Evolutionary conservation across 1,140 invertebrate genomes (phyloP), one percentile per base, ranked within the genome.

Genomic region (Drosophila tsacasi): DNA sequence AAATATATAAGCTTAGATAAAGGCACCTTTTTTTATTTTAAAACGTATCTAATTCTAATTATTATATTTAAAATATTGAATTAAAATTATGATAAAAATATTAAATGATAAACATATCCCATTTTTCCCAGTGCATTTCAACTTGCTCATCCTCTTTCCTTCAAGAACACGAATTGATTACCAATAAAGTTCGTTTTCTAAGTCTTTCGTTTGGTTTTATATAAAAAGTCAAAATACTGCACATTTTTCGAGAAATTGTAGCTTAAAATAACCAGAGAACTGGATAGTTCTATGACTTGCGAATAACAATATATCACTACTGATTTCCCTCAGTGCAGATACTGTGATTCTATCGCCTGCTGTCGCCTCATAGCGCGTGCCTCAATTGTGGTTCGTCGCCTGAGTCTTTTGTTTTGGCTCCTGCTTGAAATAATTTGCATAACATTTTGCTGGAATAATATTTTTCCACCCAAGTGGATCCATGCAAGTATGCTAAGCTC

Each of bases 351-450:
- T 47, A 40, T 17, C 27, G 50, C 60, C 40, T 37, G 61, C 42
- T 66, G 61, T 49, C 32, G 64, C 64, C 49, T 37, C 55, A 49
- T 52, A 61, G 72, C 81, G 66, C 76, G 81, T 83, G 81, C 44
- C 74, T 79, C 55, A 79, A 59, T 46, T 57, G 23, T 67, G 79
- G 77, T 77, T 84, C 67, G 77, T 74, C 73, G 67, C 73, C 60
- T 69, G 55, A 84, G 85, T 84, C 81, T 89, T 73, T 79, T 59
- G 73, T 72, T 62, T 78, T 54, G 40, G 23, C 55, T 78, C 39
- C 47, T 55, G n/a, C 35, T n/a, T 52, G 15, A 73, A 61, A 50
- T 49, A 52, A 89, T 85, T 90, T 84, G 78, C 69, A 83, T 86
- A 82, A 62, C 32, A 63, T 76, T 82, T 62, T 58, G 49, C 63